These are phyloP conservation scores for Zosterops pallidus DNA, from an alignment of 2,113 vertebrate genomes.

Conservation along the genomic window DNA sequence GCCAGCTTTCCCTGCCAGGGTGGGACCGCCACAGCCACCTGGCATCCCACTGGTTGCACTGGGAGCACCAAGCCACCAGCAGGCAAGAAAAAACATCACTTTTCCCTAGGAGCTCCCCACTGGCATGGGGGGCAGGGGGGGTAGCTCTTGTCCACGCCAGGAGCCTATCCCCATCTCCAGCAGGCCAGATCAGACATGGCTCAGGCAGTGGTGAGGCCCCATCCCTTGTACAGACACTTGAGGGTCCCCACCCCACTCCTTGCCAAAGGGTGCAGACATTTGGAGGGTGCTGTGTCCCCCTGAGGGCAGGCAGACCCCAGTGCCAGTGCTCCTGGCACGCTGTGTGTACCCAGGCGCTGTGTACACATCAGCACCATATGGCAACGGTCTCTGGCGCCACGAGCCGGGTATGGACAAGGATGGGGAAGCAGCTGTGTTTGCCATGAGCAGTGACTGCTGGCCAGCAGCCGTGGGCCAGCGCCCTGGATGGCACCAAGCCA, in stretches of 20 bases:
- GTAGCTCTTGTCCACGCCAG: background rate
- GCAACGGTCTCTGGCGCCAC: background rate
- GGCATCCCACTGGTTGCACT: fast-evolving
- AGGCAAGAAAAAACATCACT: background rate
- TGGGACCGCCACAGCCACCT: fast-evolving
- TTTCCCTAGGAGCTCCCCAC: background rate
- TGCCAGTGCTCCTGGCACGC: fast-evolving
- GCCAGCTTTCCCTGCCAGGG: background rate
- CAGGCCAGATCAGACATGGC: background rate
- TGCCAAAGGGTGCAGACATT: background rate
- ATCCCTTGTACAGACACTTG: background rate
- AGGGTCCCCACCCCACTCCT: background rate
- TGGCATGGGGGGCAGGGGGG: fast-evolving
- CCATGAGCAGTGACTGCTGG: background rate
- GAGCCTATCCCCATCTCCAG: background rate
- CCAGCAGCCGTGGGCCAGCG: fast-evolving
- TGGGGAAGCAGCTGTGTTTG: constrained; percentile 42
- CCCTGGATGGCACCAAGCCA: fast-evolving
- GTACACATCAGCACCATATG: background rate
- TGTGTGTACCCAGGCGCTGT: background rate
- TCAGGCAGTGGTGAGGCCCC: background rate
- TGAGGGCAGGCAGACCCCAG: background rate
- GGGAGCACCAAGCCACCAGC: background rate
- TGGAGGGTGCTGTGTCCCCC: background rate
- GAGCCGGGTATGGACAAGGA: background rate